A percentile compares a stretch with the other conserved stretches of the same genome.
Evolutionary conservation across 2,113 vertebrate genomes (phyloP).

Genomic region (Axis porcinus): DNA sequence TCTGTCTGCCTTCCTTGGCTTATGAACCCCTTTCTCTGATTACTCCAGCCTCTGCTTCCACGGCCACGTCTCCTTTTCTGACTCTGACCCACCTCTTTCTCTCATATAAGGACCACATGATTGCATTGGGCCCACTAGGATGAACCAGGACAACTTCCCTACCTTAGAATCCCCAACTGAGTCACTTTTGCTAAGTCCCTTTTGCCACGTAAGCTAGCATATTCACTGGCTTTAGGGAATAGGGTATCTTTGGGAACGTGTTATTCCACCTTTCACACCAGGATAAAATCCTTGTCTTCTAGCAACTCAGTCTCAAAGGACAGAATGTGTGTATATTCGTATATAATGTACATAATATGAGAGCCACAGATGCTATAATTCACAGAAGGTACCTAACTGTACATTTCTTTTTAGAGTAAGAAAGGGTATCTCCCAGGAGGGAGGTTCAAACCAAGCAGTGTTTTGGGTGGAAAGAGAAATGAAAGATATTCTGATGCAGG

Average conservation of each 20-base stretch:
- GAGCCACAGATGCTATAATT: neutral
- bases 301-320: neutral
- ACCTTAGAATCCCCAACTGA: neutral
- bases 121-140: neutral
- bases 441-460: neutral
- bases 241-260: neutral
- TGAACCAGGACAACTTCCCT: neutral
- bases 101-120: neutral
- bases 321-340: neutral
- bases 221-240: neutral
- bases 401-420: neutral
- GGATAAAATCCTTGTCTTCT: neutral
- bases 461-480: neutral
- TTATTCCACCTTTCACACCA: neutral
- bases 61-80: neutral
- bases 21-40: neutral
- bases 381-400: neutral
- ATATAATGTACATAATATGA: neutral
- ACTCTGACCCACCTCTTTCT: neutral
- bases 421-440: neutral
- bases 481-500: neutral
- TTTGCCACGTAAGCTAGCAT: neutral
- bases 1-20: neutral
- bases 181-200: neutral
- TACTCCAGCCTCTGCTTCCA: neutral